Base-by-base conservation (phyloP, 2,888 invertebrate genomes). In the Xylota segnis region DNA sequence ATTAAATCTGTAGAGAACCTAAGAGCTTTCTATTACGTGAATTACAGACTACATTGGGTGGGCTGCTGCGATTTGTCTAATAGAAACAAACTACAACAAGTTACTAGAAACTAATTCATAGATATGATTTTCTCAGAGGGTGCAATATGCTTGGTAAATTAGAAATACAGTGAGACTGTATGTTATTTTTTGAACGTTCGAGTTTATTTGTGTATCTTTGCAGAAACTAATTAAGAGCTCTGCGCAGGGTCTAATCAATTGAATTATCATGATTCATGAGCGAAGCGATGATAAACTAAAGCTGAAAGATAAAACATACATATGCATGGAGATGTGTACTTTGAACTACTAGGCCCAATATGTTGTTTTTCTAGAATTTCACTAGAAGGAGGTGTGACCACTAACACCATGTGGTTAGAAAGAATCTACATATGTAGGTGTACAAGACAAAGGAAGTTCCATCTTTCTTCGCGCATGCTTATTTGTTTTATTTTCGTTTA, bases 261-360 rank as follows among this genome's bases (percentile, higher is more conserved):
- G 10, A 66, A 58, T 58, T 79, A 72, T 72, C 65, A 72, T 29
- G 50, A n/a, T n/a, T n/a, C n/a, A n/a, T n/a, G n/a, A n/a, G n/a
- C n/a, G n/a, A n/a, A 59, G 50, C 52, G 65, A n/a, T 50, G 40
- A 43, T 43, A 66, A 66, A 65, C 16, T 29, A 12, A 4, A 59
- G 14, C 14, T 56, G 4, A 61, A 54, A 61, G 59, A 77, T 16
- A 70, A 16, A 54, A 68, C n/a, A 40, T 58, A 12, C 23, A 37
- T 1, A 10, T 9, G n/a, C 6, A 43, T 56, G 7, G 4, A 37
- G 10, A 7, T 18, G 7, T 52, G 27, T 10, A 52, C 10, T 66
- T 34, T 34, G 23, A 23, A 50, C 34, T 6, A 65, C 4, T 10
- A 37, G 5, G 27, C 27, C 37, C 40, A 52, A 54, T 54, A 40